Evolutionary conservation across 2,797 vertebrate genomes (phyloP), one percentile per base, ranked within the genome.

Genomic region (Bradypus variegatus): DNA sequence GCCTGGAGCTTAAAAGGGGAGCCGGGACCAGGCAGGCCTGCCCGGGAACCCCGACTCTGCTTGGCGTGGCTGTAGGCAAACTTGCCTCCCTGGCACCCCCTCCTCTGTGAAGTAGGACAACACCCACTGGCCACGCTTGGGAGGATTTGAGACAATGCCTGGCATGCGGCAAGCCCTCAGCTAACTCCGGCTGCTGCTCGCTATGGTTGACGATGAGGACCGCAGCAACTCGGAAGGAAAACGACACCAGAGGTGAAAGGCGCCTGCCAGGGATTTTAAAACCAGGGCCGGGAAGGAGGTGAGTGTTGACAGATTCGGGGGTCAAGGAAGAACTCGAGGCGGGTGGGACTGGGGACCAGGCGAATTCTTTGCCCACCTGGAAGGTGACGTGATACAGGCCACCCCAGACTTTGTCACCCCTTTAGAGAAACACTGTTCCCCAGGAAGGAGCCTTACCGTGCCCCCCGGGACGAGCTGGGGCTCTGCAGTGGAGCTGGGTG

Each of bases 381-480:
- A 58, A 88, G 38, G 45, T 78, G 84, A 94, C 94, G n/a, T 38
- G 38, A 9, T 36, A 90, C 48, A 15, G 64, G 92, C 50, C 25
- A 84, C 36, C 33, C 75, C 25, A 81, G 67, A 86, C 50, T 94
- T 90, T 75, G 86, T 88, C 64, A 91, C 70, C 53, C 86, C n/a
- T n/a, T n/a, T n/a, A n/a, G n/a, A n/a, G n/a, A n/a, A n/a, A n/a
- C n/a, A n/a, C n/a, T n/a, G n/a, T n/a, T n/a, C n/a, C n/a, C n/a
- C n/a, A n/a, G n/a, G n/a, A n/a, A n/a, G n/a, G n/a, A n/a, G n/a
- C n/a, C n/a, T n/a, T n/a, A n/a, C n/a, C n/a, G n/a, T 38, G 45
- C 53, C 80, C 81, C 48, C 23, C 53, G 67, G 16, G 73, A 75
- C 27, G 94, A 38, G 70, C 31, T 89, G 64, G 19, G 8, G 10